Evolutionary conservation across 2,797 vertebrate genomes (phyloP), one percentile per base, ranked within the genome.

Genomic region (Nyctalus aviator): DNA sequence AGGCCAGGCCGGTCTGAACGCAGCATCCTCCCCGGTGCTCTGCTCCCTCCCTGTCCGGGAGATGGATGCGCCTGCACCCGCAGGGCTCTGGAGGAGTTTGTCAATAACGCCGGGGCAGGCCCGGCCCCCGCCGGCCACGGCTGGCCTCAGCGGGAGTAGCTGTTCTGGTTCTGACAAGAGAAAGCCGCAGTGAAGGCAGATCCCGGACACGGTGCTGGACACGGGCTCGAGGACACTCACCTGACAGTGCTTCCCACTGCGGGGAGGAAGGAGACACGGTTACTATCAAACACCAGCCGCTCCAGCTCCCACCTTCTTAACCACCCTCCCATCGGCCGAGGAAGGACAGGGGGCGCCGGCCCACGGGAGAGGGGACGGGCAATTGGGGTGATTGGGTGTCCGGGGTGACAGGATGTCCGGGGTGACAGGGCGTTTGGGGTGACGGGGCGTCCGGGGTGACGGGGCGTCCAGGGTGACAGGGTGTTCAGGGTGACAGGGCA

Each of bases 171-270:
- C 6, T 93, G 41, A 73, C 0, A 18, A 71, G 27, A 84, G 35
- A 7, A 72, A 82, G 44, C 20, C 48, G 53, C 32, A 25, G 6
- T 14, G 86, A 86, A 37, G 55, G 73, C 50, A 72, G 44, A 68
- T 32, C 50, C 50, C 1, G 44, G 53, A 72, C 57, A 68, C 12
- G 8, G 37, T 37, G 37, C 37, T 6, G 37, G 37, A 41, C 37
- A 41, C 7, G 37, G 83, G 5, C 88, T 46, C 32, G 14, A 5
- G 84, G 88, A 86, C 50, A 97, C 98, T 98, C 95, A 98, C 98
- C 98, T 98, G 97, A 97, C 96, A 0, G 96, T 93, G 89, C 87
- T 90, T 95, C 97, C 98, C 50, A 91, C 93, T 98, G 89, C 78
- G 95, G 0, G 1, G 21, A 92, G 72, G 59, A 73, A 94, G 82